phyloP scores from a whole-genome alignment of 2,113 vertebrate genomes.

The Aptenodytes forsteri region DNA sequence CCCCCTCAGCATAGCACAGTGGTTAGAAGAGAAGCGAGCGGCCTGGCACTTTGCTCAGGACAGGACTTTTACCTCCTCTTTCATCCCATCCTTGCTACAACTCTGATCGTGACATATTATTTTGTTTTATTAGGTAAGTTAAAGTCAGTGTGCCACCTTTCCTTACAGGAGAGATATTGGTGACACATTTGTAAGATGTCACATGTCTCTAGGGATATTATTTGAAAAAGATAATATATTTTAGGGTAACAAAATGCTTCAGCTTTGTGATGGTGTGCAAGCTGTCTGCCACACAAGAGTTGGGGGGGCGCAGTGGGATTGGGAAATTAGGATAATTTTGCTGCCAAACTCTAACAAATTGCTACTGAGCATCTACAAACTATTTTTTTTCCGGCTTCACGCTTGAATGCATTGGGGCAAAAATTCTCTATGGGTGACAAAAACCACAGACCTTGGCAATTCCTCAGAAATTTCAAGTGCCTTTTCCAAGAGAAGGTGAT shows the following conservation, averaged over 20 bases:
- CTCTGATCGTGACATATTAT: neutral
- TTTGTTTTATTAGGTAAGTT: neutral
- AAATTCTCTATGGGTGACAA: neutral
- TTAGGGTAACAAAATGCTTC: neutral
- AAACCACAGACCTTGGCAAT: neutral
- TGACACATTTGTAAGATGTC: neutral
- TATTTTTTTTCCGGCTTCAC: neutral
- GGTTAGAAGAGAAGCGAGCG: neutral
- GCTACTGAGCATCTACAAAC: neutral
- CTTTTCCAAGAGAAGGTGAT: neutral
- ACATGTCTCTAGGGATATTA: neutral
- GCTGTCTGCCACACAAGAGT: neutral
- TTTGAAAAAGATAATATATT: neutral
- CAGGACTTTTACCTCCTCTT: neutral
- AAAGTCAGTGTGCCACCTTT: neutral
- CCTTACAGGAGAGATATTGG: neutral
- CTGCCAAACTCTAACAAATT: neutral
- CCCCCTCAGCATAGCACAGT: neutral
- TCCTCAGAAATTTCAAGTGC: neutral
- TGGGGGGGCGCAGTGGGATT: neutral
- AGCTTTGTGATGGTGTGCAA: neutral
- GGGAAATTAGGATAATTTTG: neutral
- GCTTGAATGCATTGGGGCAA: neutral
- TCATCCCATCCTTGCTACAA: neutral
- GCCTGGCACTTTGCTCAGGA: neutral